Base-by-base conservation (phyloP, 2,797 vertebrate species). In the Aotus griseimembra region DNA sequence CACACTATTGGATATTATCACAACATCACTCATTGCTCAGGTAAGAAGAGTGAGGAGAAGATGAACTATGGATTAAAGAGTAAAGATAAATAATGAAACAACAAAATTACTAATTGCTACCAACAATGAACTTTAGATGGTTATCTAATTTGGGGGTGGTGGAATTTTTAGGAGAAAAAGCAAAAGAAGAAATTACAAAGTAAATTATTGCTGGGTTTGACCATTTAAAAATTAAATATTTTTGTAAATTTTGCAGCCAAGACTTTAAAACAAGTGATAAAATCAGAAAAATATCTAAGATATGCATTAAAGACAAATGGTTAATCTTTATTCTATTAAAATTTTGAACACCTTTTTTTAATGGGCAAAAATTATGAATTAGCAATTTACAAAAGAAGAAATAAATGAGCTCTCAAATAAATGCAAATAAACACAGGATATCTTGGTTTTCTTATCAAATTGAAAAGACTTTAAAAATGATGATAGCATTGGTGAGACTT, bases 191-290 rank as follows among this genome's bases (percentile, higher is more conserved):
- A 57, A 82, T 82, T 57, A 75, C 15, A 64, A 64, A 64, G n/a
- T 55, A 55, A 41, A 92, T 67, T 73, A 70, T 46, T 67, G 7
- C 50, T 75, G 12, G 28, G 41, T 86, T 76, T 89, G 28, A 72
- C 67, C 14, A 80, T 1, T n/a, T 41, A 48, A 90, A 92, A 87
- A 82, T 9, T 11, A 82, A 90, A 22, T 44, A 76, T 41, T 64
- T 79, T 72, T 82, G 9, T 85, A 70, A 76, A 61, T 30, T 61
- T 93, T 41, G 0, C 33, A 39, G 41, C 28, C n/a, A 22, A 93
- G 75, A 48, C 77, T 87, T 73, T 94, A 55, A 94, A 70, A 73
- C n/a, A 82, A 64, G 83, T 24, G 46, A 84, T 36, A 92, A 87
- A 93, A 73, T 5, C n/a, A 82, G 48, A 76, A 81, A 72, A 58